Conservation (phyloP, 2,888 invertebrate species). For the Drosophila atroscutellata region DNA sequence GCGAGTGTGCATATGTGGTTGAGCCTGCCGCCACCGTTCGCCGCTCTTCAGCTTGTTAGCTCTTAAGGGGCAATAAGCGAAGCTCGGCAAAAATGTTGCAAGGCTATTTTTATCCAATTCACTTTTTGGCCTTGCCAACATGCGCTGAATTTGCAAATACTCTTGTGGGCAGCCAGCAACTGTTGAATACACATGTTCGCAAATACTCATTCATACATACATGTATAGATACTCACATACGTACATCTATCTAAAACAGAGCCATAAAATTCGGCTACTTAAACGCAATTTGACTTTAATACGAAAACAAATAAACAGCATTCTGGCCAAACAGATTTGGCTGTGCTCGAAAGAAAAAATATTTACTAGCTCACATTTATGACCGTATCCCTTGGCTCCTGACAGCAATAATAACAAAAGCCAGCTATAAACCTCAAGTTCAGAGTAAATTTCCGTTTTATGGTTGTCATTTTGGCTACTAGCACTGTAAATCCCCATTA, state of each 20-base stretch:
- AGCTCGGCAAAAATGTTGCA: slow-evolving; percentile 50
- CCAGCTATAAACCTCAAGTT: slow-evolving; percentile 28
- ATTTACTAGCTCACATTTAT: slow-evolving; percentile 74
- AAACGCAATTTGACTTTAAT: slow-evolving; percentile 75
- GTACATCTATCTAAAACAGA: slow-evolving; percentile 21
- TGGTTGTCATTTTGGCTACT: slow-evolving; percentile 55
- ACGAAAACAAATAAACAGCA: slow-evolving; percentile 60
- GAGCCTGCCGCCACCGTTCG: slow-evolving; percentile 27
- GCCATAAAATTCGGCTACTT: slow-evolving; percentile 74
- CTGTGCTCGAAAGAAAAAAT: slow-evolving; percentile 57
- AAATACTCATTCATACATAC: slow-evolving; percentile 7
- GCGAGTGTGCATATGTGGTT: slow-evolving; percentile 6
- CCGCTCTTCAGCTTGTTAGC: slow-evolving; percentile 66
- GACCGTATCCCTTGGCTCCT: slow-evolving; percentile 44
- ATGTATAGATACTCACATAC: slow-evolving; percentile 10
- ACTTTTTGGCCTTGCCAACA: slow-evolving; percentile 43
- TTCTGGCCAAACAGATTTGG: slow-evolving; percentile 54
- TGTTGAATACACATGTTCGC: slow-evolving; percentile 59
- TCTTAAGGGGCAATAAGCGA: slow-evolving; percentile 28
- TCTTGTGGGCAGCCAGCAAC: slow-evolving; percentile 50
- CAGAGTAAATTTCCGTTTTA: slow-evolving; percentile 51
- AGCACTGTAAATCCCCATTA: slow-evolving; percentile 72
- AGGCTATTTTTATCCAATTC: slow-evolving; percentile 64
- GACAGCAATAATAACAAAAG: slow-evolving; percentile 39
- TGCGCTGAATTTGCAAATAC: slow-evolving; percentile 57